Evolutionary conservation across 2,113 vertebrate genomes (phyloP), one percentile per base, ranked within the genome.

Genomic region (Aptenodytes forsteri): DNA sequence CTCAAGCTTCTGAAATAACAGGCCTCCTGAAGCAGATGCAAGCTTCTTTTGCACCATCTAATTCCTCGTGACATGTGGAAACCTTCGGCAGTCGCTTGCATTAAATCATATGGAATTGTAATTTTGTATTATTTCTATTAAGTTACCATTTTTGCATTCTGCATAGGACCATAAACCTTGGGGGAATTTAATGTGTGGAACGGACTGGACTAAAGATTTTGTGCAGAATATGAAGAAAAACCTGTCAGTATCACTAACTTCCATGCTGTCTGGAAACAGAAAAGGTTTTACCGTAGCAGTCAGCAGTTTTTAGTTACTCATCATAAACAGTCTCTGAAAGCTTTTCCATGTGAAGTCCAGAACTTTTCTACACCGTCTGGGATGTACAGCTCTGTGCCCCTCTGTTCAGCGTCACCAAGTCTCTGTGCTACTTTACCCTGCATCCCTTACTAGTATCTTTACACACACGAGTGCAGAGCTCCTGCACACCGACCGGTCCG

Each of bases 51-150:
- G 5, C 13, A 59, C 40, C 55, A 55, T 7, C 27, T 10, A 16
- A 23, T 7, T 54, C 16, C 44, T 55, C 0, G 0, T 9, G 42
- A 32, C 4, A 46, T 0, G 3, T 7, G 19, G 50, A 91, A 85
- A 64, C 13, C 32, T 55, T 23, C 17, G 52, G 44, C 49, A 87
- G 20, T 26, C 30, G 52, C 29, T 73, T 49, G 20, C 13, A 16
- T 32, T 64, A 50, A 54, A 26, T 25, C 22, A 26, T 3, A 59
- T 0, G 13, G 44, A 71, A 75, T 9, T 25, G 30, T 26, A 36
- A 42, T 62, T 55, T 30, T 25, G 14, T 8, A 10, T 36, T 65
- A 54, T 59, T 85, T 49, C 38, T 83, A n/a, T 17, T 13, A 55
- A 38, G 23, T 16, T 7, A 36, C 2, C 0, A 47, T 47, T 69